A percentile compares a stretch with the other conserved stretches of the same genome.
These are phyloP conservation scores for Diarsia dahlii DNA, from an alignment of 2,888 invertebrate genomes.

Conservation along the genomic window DNA sequence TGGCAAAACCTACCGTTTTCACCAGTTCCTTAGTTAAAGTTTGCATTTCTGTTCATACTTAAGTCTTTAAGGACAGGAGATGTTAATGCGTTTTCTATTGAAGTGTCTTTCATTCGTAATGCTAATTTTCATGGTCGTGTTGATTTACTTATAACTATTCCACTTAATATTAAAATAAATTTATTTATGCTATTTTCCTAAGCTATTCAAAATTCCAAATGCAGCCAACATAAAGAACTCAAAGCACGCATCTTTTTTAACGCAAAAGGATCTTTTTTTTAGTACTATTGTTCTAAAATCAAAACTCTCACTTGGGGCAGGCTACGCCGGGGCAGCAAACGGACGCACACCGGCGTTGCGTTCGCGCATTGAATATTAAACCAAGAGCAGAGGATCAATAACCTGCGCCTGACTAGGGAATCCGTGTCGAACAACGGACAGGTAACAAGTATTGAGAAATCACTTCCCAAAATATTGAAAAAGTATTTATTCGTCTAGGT, in stretches of 20 bases:
- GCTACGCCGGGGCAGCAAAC: slow-evolving; percentile 58
- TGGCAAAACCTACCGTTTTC: slow-evolving; percentile 15
- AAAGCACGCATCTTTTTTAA: slow-evolving; percentile 12
- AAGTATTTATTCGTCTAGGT: not conserved
- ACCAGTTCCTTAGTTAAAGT: not conserved
- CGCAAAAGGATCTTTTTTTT: slow-evolving; percentile 12
- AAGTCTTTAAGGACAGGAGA: not conserved
- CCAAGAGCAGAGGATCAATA: slow-evolving; percentile 78
- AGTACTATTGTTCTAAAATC: slow-evolving; percentile 59
- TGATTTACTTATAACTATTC: not conserved
- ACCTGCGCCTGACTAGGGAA: slow-evolving; percentile 75
- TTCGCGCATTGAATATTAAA: slow-evolving; percentile 81
- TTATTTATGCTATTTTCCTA: not conserved
- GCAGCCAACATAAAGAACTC: slow-evolving; percentile 13
- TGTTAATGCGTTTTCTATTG: slow-evolving; percentile 18
- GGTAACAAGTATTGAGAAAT: slow-evolving; percentile 45
- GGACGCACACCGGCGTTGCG: slow-evolving; percentile 67
- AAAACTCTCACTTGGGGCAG: slow-evolving; percentile 60
- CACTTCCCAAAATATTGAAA: slow-evolving; percentile 21
- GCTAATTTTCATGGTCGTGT: slow-evolving; percentile 9
- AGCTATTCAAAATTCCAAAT: slow-evolving; percentile 13
- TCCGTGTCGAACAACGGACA: slow-evolving; percentile 74
- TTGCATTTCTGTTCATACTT: not conserved
- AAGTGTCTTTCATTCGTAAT: slow-evolving; percentile 17
- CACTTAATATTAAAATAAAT: not conserved